Evolutionary conservation across 2,888 invertebrate genomes (phyloP), one percentile per base, ranked within the genome.

Genomic region (Incurvaria masculella): DNA sequence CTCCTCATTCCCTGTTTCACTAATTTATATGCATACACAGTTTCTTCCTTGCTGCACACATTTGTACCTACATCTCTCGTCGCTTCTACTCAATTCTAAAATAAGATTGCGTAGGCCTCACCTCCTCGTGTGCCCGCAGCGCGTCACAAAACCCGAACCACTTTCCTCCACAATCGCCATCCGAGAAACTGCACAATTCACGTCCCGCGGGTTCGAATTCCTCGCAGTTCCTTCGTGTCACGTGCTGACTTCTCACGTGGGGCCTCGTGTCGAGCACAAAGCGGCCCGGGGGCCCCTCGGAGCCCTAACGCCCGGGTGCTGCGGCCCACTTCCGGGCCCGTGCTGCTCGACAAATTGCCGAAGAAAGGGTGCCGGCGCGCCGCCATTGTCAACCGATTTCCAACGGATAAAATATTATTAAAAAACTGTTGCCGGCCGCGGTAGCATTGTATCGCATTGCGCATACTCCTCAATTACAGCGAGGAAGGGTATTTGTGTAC

Each of bases 381-480:
- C 60, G 56, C 62, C 63, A 68, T 78, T 78, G 78, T 78, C 65
- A 74, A 74, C 74, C 78, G 78, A 75, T 78, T 23, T 75, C 63
- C 65, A 66, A 66, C 66, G 72, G 63, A 75, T 67, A 76, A 75
- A 73, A 72, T 66, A 69, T 59, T 64, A 68, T 69, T 71, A 68
- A 33, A 33, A 14, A 33, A 33, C 33, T 33, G 33, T 33, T 14
- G 33, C 33, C 8, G 23, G 33, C 33, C 33, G 33, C 33, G 33
- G 33, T 33, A 33, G 33, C 33, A 33, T 33, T 33, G 33, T 33
- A 33, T 75, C 55, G 63, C 57, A 62, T 65, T 56, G 68, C 70
- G 68, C 67, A n/a, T n/a, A 72, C 78, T 73, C 75, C 67, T 72
- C 70, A 76, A 78, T 78, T 78, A 78, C 72, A 62, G 69, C n/a